These are phyloP conservation scores for Emesis russula DNA, from an alignment of 2,888 invertebrate species.

Conservation along the genomic window DNA sequence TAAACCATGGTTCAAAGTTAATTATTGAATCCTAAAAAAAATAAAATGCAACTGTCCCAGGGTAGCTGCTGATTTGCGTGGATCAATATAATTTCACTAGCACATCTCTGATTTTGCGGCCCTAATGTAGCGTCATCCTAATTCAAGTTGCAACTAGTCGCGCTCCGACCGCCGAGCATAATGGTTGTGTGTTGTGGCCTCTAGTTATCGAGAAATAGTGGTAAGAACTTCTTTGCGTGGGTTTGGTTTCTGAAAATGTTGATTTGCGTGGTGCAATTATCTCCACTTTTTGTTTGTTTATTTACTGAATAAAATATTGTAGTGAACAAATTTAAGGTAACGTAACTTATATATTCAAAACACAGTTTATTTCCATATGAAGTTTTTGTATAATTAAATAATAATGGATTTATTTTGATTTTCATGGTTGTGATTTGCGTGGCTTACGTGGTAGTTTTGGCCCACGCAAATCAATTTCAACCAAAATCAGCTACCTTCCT, in stretches of 20 bases:
- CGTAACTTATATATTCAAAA: background rate
- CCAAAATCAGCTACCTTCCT: too few species aligned
- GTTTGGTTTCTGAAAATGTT: background rate
- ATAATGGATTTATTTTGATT: slow-evolving; percentile 4
- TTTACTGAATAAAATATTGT: too few species aligned
- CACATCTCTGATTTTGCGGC: background rate
- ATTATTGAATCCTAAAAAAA: background rate
- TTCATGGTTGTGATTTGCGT: background rate
- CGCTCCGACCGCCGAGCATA: background rate
- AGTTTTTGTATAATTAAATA: background rate
- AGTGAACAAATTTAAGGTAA: background rate
- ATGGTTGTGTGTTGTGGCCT: background rate
- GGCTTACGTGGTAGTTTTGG: background rate
- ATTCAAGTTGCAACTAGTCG: background rate
- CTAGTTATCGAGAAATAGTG: slow-evolving; percentile 2
- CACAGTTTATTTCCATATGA: background rate
- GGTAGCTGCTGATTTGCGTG: background rate
- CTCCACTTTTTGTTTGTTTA: background rate
- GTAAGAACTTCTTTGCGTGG: background rate
- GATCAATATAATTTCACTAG: background rate
- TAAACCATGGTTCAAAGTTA: background rate
- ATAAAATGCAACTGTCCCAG: background rate
- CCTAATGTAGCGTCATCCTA: background rate
- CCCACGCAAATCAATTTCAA: background rate
- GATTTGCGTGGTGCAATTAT: background rate